These are phyloP conservation scores for Agonum fuliginosum DNA, from an alignment of 2,888 invertebrate species.

Conservation along the genomic window DNA sequence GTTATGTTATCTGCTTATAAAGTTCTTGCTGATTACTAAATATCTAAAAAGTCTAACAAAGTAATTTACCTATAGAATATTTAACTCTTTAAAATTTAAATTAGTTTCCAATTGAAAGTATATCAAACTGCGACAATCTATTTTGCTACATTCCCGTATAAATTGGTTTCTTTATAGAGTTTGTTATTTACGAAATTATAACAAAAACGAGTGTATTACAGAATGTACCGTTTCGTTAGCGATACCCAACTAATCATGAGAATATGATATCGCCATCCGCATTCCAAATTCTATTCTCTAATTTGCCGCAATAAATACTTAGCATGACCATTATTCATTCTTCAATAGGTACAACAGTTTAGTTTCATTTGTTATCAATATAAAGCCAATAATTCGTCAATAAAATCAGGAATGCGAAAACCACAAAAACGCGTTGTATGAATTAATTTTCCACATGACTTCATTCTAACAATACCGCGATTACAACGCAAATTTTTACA, in stretches of 20 bases:
- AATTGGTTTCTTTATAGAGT: neutral
- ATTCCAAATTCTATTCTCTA: constrained; percentile 9
- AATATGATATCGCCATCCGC: neutral
- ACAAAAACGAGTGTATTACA: no score
- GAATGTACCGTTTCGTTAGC: no score
- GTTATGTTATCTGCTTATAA: no score
- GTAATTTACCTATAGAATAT: neutral
- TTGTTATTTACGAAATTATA: no score
- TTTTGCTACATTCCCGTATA: neutral
- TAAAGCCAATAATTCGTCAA: constrained; percentile 7
- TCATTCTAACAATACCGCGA: neutral
- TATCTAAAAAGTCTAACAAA: neutral
- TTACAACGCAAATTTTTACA: no score
- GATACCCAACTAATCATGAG: no score
- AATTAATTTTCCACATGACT: constrained; percentile 36
- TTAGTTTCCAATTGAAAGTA: constrained; percentile 3
- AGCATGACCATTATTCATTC: neutral
- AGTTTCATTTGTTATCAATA: constrained; percentile 3
- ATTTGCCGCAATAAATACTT: constrained; percentile 16
- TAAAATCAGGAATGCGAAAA: constrained; percentile 28
- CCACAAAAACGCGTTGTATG: neutral
- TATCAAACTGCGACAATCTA: neutral
- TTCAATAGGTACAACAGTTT: constrained; percentile 3
- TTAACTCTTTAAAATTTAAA: neutral
- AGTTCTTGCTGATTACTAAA: no score